A percentile compares a stretch with the other conserved stretches of the same genome.
Conservation (phyloP, 2,888 invertebrate genomes). For the Phyto melanocephala region DNA sequence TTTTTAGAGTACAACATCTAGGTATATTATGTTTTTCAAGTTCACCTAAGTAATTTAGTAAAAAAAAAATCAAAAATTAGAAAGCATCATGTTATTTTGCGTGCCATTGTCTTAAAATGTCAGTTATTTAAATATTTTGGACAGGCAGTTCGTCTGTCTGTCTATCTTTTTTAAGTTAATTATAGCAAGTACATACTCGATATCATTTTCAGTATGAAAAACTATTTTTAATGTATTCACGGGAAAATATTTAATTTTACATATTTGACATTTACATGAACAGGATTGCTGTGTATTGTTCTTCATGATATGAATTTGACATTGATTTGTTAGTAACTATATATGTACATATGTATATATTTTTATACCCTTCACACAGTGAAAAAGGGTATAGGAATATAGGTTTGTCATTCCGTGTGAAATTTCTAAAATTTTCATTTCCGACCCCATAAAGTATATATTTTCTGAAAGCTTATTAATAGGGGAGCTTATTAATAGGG, state of each 20-base stretch:
- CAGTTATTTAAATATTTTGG: constrained; percentile 35
- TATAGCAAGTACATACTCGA: neutral
- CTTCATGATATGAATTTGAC: constrained; percentile 24
- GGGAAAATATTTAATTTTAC: constrained; percentile 26
- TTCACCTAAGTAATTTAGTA: too few species aligned
- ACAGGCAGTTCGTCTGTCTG: neutral
- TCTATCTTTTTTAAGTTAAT: neutral
- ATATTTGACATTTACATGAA: constrained; percentile 60
- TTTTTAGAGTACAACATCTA: constrained; percentile 30
- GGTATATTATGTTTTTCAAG: too few species aligned
- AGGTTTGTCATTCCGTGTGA: too few species aligned
- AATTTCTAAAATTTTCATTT: too few species aligned
- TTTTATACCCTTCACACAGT: too few species aligned
- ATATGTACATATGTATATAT: too few species aligned
- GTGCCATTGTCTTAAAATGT: constrained; percentile 60
- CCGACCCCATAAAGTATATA: too few species aligned
- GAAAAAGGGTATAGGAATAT: too few species aligned
- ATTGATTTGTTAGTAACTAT: constrained; percentile 44
- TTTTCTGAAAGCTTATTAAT: too few species aligned
- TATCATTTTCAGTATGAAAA: neutral
- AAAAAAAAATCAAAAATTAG: too few species aligned
- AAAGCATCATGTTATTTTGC: constrained; percentile 60
- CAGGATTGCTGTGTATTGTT: constrained; percentile 36
- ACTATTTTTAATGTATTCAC: constrained; percentile 22
- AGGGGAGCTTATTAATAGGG: too few species aligned